Evolutionary conservation across 1,140 invertebrate species (phyloP), one percentile per base, ranked within the genome.

Genomic region (Schlechtendalia chinensis): DNA sequence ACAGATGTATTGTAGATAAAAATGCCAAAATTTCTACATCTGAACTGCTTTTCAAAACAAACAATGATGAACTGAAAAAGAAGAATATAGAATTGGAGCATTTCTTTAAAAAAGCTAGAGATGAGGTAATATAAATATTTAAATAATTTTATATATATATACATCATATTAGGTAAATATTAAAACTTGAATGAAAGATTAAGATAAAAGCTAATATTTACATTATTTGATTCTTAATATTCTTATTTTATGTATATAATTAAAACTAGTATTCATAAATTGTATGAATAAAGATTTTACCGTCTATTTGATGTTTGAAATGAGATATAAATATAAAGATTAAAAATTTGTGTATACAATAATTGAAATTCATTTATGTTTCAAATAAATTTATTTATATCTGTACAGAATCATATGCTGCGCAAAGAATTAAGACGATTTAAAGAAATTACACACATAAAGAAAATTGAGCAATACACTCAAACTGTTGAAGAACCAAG

Each of bases 21-120:
- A 79, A 79, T 59, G 75, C 75, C 5, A 79, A 79, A 79, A 79
- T 79, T 63, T 79, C 75, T 47, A 79, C 75, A 63, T 61, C 61
- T 47, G 75, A 79, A 50, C 17, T 79, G 0, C 47, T 79, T 47
- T 79, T 22, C 19, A 79, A 79, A 79, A 79, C 75, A 1, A 79
- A 79, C 10, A 79, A 17, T n/a, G 75, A 79, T 8, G 75, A 79
- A 29, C 75, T 79, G 12, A 79, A 63, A 61, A 79, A 79, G 16
- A 79, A 47, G 24, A 79, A 79, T 50, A 32, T 29, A 24, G 75
- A 79, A 47, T 29, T 79, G 17, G 75, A 79, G 50, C 45, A 63
- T 50, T 8, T 79, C 10, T 79, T 59, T 27, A 79, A 63, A 63
- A 79, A 39, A 11, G 58, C 22, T 50, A 79, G 75, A 63, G 58